phyloP scores from a whole-genome alignment of 92 coral and sea anemone species.

The Siderastrea siderea region DNA sequence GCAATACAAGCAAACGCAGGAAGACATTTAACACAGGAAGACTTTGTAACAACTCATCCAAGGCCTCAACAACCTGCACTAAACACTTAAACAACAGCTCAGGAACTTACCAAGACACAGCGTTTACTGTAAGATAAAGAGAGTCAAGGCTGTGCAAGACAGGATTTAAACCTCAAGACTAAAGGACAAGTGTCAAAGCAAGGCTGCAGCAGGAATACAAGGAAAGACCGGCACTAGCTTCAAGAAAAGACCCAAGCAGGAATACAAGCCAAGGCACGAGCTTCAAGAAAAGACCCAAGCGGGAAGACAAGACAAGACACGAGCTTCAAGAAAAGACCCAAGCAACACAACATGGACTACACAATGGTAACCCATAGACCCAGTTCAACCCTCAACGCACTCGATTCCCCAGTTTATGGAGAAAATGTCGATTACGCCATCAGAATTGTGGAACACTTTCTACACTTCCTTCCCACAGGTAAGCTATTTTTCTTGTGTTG shows the following conservation, averaged over 20 bases:
- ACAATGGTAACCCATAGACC: slow-evolving; percentile 13
- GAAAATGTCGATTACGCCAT: slow-evolving; percentile 81
- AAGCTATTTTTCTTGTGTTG: not conserved
- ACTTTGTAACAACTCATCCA: not conserved
- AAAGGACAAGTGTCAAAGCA: slow-evolving; percentile 38
- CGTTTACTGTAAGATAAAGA: not conserved
- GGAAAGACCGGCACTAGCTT: not conserved
- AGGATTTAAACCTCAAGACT: slow-evolving; percentile 26
- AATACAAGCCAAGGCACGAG: slow-evolving; percentile 35
- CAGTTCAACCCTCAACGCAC: slow-evolving; percentile 28
- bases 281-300: slow-evolving; percentile 64
- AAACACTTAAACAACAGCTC: not conserved
- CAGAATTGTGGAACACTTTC: slow-evolving; percentile 77
- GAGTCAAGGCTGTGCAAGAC: not conserved
- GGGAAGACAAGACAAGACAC: slow-evolving; percentile 33
- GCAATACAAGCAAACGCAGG: slow-evolving; percentile 2
- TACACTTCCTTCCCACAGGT: slow-evolving; percentile 67
- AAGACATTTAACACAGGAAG: slow-evolving; percentile 14
- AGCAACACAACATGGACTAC: slow-evolving; percentile 16
- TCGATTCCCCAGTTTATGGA: slow-evolving; percentile 33
- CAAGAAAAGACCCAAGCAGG: slow-evolving; percentile 48
- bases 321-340: slow-evolving; percentile 52
- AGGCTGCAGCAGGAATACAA: slow-evolving; percentile 34
- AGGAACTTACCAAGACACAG: not conserved
- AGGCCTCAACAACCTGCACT: not conserved